Base-by-base conservation (phyloP, 1,140 invertebrate genomes). In the Sycobia sp. region DNA sequence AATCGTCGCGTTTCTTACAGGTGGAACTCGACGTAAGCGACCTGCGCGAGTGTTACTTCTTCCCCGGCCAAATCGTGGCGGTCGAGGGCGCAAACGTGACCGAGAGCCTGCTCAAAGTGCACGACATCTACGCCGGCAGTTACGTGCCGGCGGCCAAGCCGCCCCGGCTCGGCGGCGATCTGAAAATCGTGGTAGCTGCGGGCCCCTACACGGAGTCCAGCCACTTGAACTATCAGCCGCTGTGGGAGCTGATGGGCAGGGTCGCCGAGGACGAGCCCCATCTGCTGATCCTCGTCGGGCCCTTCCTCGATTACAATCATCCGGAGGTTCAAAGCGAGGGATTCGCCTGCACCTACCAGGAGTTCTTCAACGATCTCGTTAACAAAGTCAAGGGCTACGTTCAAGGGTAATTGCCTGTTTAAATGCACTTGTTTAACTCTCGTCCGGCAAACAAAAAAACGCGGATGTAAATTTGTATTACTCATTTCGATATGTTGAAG, bases 41-140 rank as follows among this genome's bases (percentile, higher is more conserved):
- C 55, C 68, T 92, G 9, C 83, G 86, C 32, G 85, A 89, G 41
- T 93, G 88, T 70, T 89, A 90, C 0, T 73, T 96, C 11, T 95
- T 93, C 74, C 90, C 94, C 4, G 94, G 94, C 1, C 93, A 96
- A 84, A 86, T 94, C 20, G 85, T 94, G 10, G 87, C 89, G 2
- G 84, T 91, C 32, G 84, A 87, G 43, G 92, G 91, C 1, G 80
- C 84, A 1, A 92, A 92, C 76, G 85, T 85, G 2, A 85, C 86
- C 4, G 90, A 89, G 0, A 86, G 88, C 65, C 83, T 80, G 22
- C 83, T 95, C 39, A 72, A 88, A n/a, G 89, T 86, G 0, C 85
- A 88, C 8, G 85, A 90, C 68, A 73, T 94, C 7, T 86, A 84
- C 72, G 73, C 77, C 4, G 86, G 87, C 46, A 83, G 80, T 3